Evolutionary conservation across 2,797 vertebrate genomes (phyloP).

Genomic region (Gadopsis marmoratus): DNA sequence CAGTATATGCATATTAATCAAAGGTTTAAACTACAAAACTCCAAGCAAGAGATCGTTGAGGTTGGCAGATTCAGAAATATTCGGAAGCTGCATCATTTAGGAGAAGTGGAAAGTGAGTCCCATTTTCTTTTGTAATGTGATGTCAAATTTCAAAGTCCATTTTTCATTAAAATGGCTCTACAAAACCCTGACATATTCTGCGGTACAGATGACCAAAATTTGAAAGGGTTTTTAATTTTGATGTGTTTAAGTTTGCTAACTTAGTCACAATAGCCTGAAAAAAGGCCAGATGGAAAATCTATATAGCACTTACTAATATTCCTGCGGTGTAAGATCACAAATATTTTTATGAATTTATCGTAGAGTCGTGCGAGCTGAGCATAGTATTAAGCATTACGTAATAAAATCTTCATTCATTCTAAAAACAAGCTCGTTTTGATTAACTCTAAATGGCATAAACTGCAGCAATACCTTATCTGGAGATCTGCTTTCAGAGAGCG

Average conservation of each 20-base stretch:
- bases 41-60: not conserved
- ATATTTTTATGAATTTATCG: not conserved
- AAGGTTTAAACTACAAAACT: too few relatives aligned
- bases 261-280: not conserved
- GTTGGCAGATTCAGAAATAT: conserved; percentile 1
- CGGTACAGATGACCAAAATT: not conserved
- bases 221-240: not conserved
- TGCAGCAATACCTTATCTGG: not conserved
- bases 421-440: conserved; percentile 3
- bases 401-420: not conserved
- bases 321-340: not conserved
- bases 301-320: not conserved
- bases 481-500: not conserved
- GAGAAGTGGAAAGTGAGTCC: not conserved
- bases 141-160: not conserved
- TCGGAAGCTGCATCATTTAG: not conserved
- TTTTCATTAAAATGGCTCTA: not conserved
- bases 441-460: not conserved
- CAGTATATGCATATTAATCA: not conserved
- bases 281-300: not conserved
- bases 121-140: conserved; percentile 14
- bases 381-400: not conserved
- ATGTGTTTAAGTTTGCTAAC: not conserved
- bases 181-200: not conserved
- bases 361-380: not conserved